Base-by-base conservation (phyloP, 1,140 invertebrate species). In the Drosophila tani region DNA sequence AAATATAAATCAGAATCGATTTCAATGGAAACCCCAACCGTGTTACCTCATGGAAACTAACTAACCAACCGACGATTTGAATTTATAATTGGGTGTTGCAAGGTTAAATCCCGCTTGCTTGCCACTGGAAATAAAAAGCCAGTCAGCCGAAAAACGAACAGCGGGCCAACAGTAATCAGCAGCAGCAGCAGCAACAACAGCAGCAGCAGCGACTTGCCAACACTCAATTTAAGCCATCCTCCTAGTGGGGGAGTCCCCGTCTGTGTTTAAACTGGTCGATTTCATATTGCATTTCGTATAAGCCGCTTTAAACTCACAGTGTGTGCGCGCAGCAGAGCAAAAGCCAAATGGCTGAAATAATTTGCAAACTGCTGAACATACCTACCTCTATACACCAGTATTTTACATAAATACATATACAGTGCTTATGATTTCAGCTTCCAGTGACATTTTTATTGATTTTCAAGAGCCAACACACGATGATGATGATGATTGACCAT, bases 261-360 rank as follows among this genome's bases (percentile, higher is more conserved):
- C 27, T 32, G 40, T 51, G 29, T 40, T 59, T 68, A 60, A 71
- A 56, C 69, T 73, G 46, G 43, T 59, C 46, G 67, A 71, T 73
- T 73, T 71, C 67, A 70, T 71, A 71, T 73, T 73, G 51, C 51
- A 59, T 50, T 73, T 68, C 41, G 55, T 60, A 40, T 55, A 73
- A 73, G 53, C 69, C 8, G 67, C 67, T 73, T 73, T 73, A 59
- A 73, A 73, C 35, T 73, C 68, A 12, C n/a, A 35, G 12, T 59
- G 29, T 62, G 57, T 35, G 43, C 32, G 43, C 32, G 51, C 51
- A 38, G 35, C 66, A 41, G n/a, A 70, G 46, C 35, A 43, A 68
- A 68, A 68, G 46, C 46, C 66, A 68, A 70, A 35, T 57, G 66
- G 11, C 21, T 49, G 45, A 29, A 49, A 53, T 53, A 67, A 45